Evolutionary conservation across 2,113 vertebrate genomes (phyloP).

Genomic region (Coreoperca whiteheadi): DNA sequence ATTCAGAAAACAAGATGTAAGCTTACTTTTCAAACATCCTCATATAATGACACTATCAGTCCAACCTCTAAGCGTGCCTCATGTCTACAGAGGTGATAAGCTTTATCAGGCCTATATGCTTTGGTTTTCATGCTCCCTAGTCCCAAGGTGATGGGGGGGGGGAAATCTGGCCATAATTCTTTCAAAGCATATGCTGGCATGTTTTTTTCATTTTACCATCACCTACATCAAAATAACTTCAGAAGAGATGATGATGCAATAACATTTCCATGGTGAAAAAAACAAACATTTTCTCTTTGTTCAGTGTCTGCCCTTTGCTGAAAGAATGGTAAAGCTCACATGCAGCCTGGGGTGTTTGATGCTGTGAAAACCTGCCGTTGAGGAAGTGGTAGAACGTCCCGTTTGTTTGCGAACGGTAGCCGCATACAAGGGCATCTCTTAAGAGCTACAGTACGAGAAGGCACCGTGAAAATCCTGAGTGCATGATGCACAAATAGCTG

Average conservation of each 20-base stretch:
- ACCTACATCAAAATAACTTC: slow-evolving; percentile 26
- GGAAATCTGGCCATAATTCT: no score
- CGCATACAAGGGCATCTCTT: slow-evolving; percentile 47
- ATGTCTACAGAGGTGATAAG: slow-evolving; percentile 31
- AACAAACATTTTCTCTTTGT: background rate
- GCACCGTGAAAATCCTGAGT: background rate
- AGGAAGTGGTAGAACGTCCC: background rate
- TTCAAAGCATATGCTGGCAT: background rate
- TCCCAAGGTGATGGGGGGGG: no score
- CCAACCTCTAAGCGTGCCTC: slow-evolving; percentile 17
- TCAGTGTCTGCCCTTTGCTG: slow-evolving; percentile 21
- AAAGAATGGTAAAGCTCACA: slow-evolving; percentile 42
- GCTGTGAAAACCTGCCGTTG: slow-evolving; percentile 26
- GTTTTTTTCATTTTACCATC: background rate
- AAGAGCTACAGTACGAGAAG: slow-evolving; percentile 12
- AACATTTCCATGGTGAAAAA: background rate
- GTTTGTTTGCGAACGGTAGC: slow-evolving; percentile 20
- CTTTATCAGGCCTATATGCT: slow-evolving; percentile 33
- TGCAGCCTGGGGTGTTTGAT: slow-evolving; percentile 27
- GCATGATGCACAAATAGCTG: background rate
- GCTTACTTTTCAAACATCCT: slow-evolving; percentile 14
- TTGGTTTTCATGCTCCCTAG: slow-evolving; percentile 21
- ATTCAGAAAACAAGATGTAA: slow-evolving; percentile 22
- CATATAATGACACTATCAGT: slow-evolving; percentile 43
- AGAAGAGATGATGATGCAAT: slow-evolving; percentile 35